A percentile compares a stretch with the other conserved stretches of the same genome.
Conservation (phyloP, 2,888 invertebrate genomes). For the Spialia ferax region DNA sequence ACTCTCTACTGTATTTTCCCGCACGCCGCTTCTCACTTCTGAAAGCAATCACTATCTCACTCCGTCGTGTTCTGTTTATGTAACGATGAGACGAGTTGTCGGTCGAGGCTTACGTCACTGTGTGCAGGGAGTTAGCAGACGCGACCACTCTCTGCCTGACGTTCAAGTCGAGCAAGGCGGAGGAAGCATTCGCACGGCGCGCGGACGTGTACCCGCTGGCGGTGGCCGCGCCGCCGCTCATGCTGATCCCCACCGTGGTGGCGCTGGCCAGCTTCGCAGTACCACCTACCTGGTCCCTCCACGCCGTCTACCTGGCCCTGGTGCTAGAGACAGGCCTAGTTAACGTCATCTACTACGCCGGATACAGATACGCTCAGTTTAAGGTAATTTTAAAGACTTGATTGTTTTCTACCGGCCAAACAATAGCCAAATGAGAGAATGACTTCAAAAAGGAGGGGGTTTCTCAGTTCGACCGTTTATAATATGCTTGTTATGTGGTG, state of each 20-base stretch:
- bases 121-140: constrained; percentile 74
- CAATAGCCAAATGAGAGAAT: not conserved
- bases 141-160: constrained; percentile 74
- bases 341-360: constrained; percentile 69
- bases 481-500: too few species aligned
- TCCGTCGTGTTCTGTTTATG: constrained; percentile 19
- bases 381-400: constrained; percentile 58
- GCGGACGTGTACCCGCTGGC: constrained; percentile 70
- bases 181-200: constrained; percentile 66
- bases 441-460: too few species aligned
- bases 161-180: constrained; percentile 69
- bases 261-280: constrained; percentile 69
- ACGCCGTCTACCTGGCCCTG: constrained; percentile 69
- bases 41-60: constrained; percentile 8
- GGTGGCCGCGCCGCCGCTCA: constrained; percentile 71
- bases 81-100: constrained; percentile 42
- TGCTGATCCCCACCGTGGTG: constrained; percentile 75
- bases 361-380: constrained; percentile 66
- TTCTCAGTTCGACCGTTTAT: not conserved
- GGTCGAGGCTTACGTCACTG: constrained; percentile 39
- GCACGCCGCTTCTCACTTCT: not conserved
- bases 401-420: not conserved
- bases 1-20: not conserved
- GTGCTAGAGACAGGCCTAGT: constrained; percentile 69
- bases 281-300: constrained; percentile 66